A percentile compares a stretch with the other conserved stretches of the same genome.
phyloP scores from a whole-genome alignment of 2,797 vertebrate species.

The Mus minutoides region DNA sequence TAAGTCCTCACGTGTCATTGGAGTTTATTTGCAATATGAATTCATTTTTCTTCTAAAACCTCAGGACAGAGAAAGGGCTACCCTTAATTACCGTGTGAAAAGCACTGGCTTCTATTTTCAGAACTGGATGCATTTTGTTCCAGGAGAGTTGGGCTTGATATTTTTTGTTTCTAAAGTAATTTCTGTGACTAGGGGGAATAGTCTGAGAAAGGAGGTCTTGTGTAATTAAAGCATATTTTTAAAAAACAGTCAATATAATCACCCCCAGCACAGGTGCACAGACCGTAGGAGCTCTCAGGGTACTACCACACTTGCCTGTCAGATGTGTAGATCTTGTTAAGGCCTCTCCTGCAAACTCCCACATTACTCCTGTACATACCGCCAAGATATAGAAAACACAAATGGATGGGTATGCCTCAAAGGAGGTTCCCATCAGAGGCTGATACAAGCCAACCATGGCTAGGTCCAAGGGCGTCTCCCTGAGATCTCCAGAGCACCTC shows the following conservation, averaged over 20 bases:
- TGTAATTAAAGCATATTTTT: neutral
- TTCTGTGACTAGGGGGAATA: constrained; percentile 15
- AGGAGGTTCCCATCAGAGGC: neutral
- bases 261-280: rapidly evolving
- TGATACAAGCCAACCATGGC: too few relatives aligned
- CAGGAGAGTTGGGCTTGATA: neutral
- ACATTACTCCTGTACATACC: neutral
- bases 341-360: neutral
- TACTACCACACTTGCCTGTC: rapidly evolving
- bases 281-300: rapidly evolving
- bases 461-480: too few relatives aligned
- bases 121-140: neutral
- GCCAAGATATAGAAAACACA: rapidly evolving
- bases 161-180: neutral
- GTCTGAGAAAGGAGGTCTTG: neutral
- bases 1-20: neutral
- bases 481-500: neutral
- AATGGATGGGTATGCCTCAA: neutral
- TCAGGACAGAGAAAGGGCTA: neutral
- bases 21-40: neutral
- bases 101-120: neutral
- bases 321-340: neutral
- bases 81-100: neutral
- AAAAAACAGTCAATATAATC: neutral
- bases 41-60: neutral